Base-by-base conservation (phyloP, 2,888 invertebrate species). In the Oithona nana region DNA sequence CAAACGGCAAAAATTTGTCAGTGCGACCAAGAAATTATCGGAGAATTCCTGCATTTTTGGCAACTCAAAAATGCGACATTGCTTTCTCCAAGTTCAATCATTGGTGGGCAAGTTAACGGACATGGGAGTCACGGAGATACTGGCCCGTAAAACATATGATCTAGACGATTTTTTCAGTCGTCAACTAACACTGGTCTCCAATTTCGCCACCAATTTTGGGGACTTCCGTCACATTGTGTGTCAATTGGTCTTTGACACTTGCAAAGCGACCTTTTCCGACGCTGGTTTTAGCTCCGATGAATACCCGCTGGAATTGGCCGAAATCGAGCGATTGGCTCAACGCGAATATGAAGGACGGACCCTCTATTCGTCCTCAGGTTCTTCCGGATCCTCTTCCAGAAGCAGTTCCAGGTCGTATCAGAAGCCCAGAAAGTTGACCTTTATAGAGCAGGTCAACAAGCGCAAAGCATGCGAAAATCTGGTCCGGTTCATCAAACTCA, bases 371-470 rank as follows among this genome's bases (percentile, higher is more conserved):
- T 39, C 39, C 13, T 57, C 57, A 1, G 57, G n/a, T 29, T 28
- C 24, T 30, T 28, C 57, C 16, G 11, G 28, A n/a, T 29, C n/a
- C 3, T 57, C 30, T 20, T 28, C 57, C 3, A 28, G 8, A 16
- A 28, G 16, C 16, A 16, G 50, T 3, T n/a, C 16, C 4, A 50
- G 16, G 11, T 22, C n/a, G 1, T 20, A 16, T 4, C 24, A 20
- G 6, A 54, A 54, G 26, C 59, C 59, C 26, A 48, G 29, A 28
- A 48, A 48, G 22, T 26, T 59, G 48, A 59, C 59, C 50, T 59
- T 59, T 28, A 59, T 59, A 11, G 50, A 59, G 30, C 59, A 59
- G 28, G 31, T 29, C 6, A 59, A 48, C 3, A 59, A 50, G 24
- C 57, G 50, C 8, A 39, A 48, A 11, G n/a, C 24, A 26, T 59